Conservation (phyloP, 2,797 vertebrate genomes). For the Sarcophilus harrisii region DNA sequence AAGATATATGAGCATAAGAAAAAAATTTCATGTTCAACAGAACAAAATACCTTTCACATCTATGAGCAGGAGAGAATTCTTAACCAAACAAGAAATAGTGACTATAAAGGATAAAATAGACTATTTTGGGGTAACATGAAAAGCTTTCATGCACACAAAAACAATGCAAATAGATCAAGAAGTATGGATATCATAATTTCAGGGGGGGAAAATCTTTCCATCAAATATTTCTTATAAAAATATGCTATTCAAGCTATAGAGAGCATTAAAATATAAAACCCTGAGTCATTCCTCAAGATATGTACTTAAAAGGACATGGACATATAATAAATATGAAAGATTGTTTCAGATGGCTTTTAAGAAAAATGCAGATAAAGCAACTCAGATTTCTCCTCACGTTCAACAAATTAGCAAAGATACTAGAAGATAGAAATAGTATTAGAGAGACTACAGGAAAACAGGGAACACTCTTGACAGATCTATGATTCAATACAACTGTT, state of each 20-base stretch:
- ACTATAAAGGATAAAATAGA: background rate
- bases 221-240: background rate
- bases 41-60: background rate
- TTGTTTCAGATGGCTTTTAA: background rate
- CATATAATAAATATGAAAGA: background rate
- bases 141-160: background rate
- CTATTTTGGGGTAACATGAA: background rate
- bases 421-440: background rate
- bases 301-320: background rate
- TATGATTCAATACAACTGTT: background rate
- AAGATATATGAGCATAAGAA: no score
- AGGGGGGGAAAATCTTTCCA: background rate
- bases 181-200: background rate
- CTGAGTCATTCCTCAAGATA: background rate
- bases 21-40: background rate
- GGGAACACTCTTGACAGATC: background rate
- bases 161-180: background rate
- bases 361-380: background rate
- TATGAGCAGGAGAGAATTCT: background rate
- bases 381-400: background rate
- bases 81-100: background rate
- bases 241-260: background rate
- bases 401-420: background rate
- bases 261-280: background rate
- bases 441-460: background rate